Percentiles rank a stretch among this genome's conserved stretches.
Evolutionary conservation across 2,888 invertebrate species (phyloP).

Genomic region (Cerastoderma edule): DNA sequence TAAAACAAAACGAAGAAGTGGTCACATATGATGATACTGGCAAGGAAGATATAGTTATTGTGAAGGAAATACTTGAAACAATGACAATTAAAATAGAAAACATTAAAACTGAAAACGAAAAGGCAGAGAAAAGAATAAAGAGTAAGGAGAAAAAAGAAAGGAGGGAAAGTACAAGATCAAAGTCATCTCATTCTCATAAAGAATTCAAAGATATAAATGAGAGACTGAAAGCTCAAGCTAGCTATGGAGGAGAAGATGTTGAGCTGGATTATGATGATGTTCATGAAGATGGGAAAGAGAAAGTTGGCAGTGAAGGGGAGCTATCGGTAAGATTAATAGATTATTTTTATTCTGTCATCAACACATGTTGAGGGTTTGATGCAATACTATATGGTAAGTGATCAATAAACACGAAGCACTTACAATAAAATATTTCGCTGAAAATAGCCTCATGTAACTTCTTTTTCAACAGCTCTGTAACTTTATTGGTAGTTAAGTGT

Average conservation of each 20-base stretch:
- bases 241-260: slow-evolving; percentile 78
- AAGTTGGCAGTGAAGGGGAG: slow-evolving; percentile 60
- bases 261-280: slow-evolving; percentile 84
- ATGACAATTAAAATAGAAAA: slow-evolving; percentile 53
- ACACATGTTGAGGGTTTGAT: too few relatives aligned
- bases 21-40: slow-evolving; percentile 44
- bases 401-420: too few relatives aligned
- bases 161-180: slow-evolving; percentile 32
- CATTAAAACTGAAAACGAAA: slow-evolving; percentile 7
- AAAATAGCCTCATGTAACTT: too few relatives aligned
- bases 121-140: slow-evolving; percentile 20
- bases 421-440: too few relatives aligned
- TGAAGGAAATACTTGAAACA: slow-evolving; percentile 50
- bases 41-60: slow-evolving; percentile 45
- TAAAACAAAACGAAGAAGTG: slow-evolving; percentile 45
- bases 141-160: slow-evolving; percentile 31
- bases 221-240: slow-evolving; percentile 61
- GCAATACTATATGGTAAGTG: too few relatives aligned
- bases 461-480: too few relatives aligned
- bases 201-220: slow-evolving; percentile 62
- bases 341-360: too few relatives aligned
- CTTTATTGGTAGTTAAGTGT: too few relatives aligned
- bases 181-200: slow-evolving; percentile 22
- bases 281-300: slow-evolving; percentile 68
- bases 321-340: slow-evolving; percentile 59